Evolutionary conservation across 2,113 vertebrate species (phyloP), one percentile per base, ranked within the genome.

Genomic region (Pithys albifrons): DNA sequence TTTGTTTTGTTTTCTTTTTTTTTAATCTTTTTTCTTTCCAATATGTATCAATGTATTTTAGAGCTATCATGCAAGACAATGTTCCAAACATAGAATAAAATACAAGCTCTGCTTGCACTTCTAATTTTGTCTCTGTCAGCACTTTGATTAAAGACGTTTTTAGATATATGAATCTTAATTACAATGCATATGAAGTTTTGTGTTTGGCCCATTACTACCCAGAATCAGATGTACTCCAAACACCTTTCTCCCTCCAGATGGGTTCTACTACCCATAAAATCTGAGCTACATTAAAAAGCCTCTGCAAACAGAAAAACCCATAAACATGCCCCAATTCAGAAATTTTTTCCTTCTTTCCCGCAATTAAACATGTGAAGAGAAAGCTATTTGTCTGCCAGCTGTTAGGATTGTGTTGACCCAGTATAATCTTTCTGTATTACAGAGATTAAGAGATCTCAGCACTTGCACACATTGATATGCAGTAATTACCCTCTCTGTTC

Each of bases 1-100:
- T 33, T n/a, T 22, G 28, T 57, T 15, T 37, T 37, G 8, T 43
- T 62, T 10, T 22, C 28, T 8, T 7, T 39, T 54, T 54, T 41
- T 62, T 51, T 10, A 16, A 25, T 43, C 16, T 2, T 8, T 29
- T 35, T 28, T 5, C 1, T 1, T 7, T 9, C 27, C 8, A 31
- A 7, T 51, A 76, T 57, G 48, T 59, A 57, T 49, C 33, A 24
- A 73, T 4, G 8, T 19, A 73, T 81, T 87, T 77, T 58, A 81
- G 5, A 81, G 55, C 7, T 74, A 61, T 25, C 49, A 41, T 2
- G 18, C 22, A 70, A 43, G 29, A 59, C 29, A 29, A 76, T 65
- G 31, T 45, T 74, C 19, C 73, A 89, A 71, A 65, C 33, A 87
- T 28, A 81, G 70, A 91, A 52, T 48, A 49, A 89, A 73, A 39